phyloP scores from a whole-genome alignment of 2,797 vertebrate genomes.

The Artibeus lituratus region DNA sequence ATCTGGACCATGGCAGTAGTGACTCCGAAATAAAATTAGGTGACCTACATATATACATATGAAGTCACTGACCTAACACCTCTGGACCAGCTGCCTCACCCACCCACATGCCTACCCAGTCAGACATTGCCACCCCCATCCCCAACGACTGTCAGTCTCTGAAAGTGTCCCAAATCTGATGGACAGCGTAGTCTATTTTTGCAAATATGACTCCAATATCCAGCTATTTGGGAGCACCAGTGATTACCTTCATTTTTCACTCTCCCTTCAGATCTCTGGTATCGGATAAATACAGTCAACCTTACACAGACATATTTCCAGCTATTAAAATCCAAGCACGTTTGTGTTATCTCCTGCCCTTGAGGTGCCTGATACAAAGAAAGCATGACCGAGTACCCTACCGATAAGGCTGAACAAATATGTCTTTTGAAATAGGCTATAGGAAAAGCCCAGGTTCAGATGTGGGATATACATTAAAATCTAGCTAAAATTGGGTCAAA shows the following conservation, averaged over 20 bases:
- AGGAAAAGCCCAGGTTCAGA: not conserved
- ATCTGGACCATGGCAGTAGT: not conserved
- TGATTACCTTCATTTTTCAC: conserved; percentile 27
- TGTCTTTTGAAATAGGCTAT: conserved; percentile 72
- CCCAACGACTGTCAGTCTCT: not conserved
- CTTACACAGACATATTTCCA: conserved; percentile 38
- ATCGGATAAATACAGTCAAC: conserved; percentile 18
- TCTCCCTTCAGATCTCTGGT: not conserved
- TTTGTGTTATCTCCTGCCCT: conserved; percentile 69
- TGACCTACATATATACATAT: not conserved
- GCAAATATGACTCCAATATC: not conserved
- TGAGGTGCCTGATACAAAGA: conserved; percentile 64
- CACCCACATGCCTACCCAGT: not conserved
- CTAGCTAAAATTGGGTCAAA: conserved; percentile 2
- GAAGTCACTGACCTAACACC: not conserved
- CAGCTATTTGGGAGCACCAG: not conserved
- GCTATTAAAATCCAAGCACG: conserved; percentile 60
- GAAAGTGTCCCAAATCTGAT: not conserved
- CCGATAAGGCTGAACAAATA: conserved; percentile 75
- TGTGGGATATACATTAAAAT: not conserved
- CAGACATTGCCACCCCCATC: not conserved
- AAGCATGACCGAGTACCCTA: conserved; percentile 67
- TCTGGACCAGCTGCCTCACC: not conserved
- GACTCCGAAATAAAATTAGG: not conserved
- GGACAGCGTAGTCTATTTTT: not conserved